A percentile compares a stretch with the other conserved stretches of the same genome.
phyloP scores from a whole-genome alignment of 92 coral and sea anemone species.

The Bergia puertoricense region DNA sequence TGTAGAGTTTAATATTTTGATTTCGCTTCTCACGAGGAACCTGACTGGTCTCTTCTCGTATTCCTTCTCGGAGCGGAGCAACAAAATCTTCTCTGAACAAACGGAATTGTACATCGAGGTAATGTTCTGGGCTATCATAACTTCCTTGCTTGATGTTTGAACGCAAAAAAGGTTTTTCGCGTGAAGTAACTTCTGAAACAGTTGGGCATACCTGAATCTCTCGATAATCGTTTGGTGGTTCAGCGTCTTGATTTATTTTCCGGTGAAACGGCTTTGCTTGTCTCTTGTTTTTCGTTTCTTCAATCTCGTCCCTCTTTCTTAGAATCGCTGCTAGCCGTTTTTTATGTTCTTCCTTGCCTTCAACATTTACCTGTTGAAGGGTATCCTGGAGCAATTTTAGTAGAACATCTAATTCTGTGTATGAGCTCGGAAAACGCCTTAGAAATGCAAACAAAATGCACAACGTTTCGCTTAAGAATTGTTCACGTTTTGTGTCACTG shows the following conservation, averaged over 20 bases:
- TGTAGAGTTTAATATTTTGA: slow-evolving; percentile 57
- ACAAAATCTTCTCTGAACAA: slow-evolving; percentile 80
- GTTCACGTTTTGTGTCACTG: slow-evolving; percentile 24
- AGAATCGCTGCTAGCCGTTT: slow-evolving; percentile 25
- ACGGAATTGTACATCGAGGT: slow-evolving; percentile 88
- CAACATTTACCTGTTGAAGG: slow-evolving; percentile 27
- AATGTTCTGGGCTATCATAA: slow-evolving; percentile 65
- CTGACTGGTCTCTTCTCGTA: slow-evolving; percentile 52
- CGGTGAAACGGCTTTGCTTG: slow-evolving; percentile 33
- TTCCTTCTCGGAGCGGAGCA: slow-evolving; percentile 79
- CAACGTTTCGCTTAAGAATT: background rate
- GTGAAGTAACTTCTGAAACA: slow-evolving; percentile 58
- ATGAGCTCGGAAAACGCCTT: slow-evolving; percentile 60
- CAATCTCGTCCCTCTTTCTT: slow-evolving; percentile 49
- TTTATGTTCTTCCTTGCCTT: slow-evolving; percentile 22
- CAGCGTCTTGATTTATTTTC: background rate
- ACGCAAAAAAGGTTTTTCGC: slow-evolving; percentile 67
- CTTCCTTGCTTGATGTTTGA: slow-evolving; percentile 67
- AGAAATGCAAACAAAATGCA: slow-evolving; percentile 49
- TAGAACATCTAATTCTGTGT: slow-evolving; percentile 49
- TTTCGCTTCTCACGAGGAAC: slow-evolving; percentile 51
- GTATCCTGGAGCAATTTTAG: slow-evolving; percentile 37
- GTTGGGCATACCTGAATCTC: slow-evolving; percentile 74
- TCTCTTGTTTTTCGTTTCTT: slow-evolving; percentile 33
- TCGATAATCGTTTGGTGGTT: slow-evolving; percentile 77